Evolutionary conservation across 2,888 invertebrate species (phyloP).

Genomic region (Apamea monoglypha): DNA sequence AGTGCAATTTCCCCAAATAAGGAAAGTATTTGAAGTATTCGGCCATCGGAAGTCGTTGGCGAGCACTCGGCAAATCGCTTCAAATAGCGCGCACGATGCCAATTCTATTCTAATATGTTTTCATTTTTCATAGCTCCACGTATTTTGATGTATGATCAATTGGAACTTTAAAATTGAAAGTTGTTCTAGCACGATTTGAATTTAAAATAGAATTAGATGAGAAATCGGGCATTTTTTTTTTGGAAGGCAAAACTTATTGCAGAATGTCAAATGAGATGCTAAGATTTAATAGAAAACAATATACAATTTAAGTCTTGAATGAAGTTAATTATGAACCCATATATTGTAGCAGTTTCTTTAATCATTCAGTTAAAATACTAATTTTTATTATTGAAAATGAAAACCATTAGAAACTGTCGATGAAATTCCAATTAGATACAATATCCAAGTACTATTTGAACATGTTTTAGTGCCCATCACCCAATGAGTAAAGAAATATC

Average conservation of each 20-base stretch:
- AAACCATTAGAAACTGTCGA: background rate
- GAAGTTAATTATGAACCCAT: background rate
- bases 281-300: background rate
- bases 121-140: slow-evolving; percentile 68
- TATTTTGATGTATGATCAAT: slow-evolving; percentile 66
- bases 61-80: slow-evolving; percentile 79
- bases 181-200: slow-evolving; percentile 30
- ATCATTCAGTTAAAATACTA: background rate
- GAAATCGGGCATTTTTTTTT: slow-evolving; percentile 23
- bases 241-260: background rate
- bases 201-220: slow-evolving; percentile 41
- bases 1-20: slow-evolving; percentile 79
- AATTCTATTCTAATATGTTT: slow-evolving; percentile 75
- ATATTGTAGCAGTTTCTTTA: background rate
- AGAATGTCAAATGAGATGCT: background rate
- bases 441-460: background rate
- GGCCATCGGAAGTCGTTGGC: slow-evolving; percentile 81
- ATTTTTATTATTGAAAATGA: background rate
- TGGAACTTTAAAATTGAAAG: slow-evolving; percentile 54
- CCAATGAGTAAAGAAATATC: slow-evolving; percentile 3
- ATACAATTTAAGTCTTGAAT: background rate
- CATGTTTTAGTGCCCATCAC: background rate
- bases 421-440: background rate
- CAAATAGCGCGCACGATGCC: slow-evolving; percentile 77
- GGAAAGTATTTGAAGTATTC: slow-evolving; percentile 79